Evolutionary conservation across 1,140 invertebrate species (phyloP), one percentile per base, ranked within the genome.

Genomic region (Drosophila chauvacae): DNA sequence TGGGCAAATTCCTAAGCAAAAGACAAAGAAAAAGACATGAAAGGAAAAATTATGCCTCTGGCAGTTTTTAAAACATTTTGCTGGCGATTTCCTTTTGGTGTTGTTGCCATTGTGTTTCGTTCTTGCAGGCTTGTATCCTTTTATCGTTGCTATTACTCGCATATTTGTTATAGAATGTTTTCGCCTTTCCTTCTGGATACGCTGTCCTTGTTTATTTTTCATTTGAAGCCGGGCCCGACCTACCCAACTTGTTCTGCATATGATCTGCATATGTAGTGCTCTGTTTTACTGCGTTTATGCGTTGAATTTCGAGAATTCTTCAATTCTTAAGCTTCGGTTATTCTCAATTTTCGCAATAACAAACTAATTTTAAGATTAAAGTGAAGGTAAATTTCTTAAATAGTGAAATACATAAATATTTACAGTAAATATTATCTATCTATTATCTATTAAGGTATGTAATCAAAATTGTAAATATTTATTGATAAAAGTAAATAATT

Each of bases 111-210:
- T 74, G 50, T 50, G 44, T 20, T 61, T 73, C 47, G 47, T 48
- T 30, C 30, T 53, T 33, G 30, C 42, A 45, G 28, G 45, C 48
- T 64, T 73, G 71, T 72, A 72, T 70, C 51, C 63, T 75, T 87
- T 87, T 88, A 83, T 87, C 71, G 84, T 70, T 58, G 72, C 80
- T 76, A 86, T 87, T 86, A 83, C 81, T 87, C 80, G 86, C 83
- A 86, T 86, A 86, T 86, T 86, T 86, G 83, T 70, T 83, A 76
- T 77, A 76, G 55, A 77, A 86, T 80, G 71, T 59, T 48, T 71
- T 56, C 74, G 81, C 65, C 71, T 60, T 61, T 62, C 77, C 68
- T 53, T 61, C 80, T 78, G 68, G 70, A 74, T 78, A 85, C 77
- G 41, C 53, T 80, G 51, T 72, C 69, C 68, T 75, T 87, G 84